phyloP scores from a whole-genome alignment of 2,888 invertebrate species.

The Tridacna gigas region DNA sequence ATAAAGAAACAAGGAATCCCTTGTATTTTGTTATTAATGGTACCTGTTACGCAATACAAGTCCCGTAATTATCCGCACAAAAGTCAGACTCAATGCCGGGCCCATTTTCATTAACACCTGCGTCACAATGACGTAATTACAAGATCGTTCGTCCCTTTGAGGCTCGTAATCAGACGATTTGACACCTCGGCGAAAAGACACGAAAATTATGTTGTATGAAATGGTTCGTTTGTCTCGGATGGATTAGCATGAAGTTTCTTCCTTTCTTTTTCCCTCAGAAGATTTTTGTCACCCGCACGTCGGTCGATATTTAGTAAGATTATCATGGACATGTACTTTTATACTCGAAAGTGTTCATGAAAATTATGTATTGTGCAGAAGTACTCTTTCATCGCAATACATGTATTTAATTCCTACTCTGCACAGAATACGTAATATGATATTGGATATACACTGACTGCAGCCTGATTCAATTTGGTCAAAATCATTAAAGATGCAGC shows the following conservation, averaged over 20 bases:
- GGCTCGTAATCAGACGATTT: constrained; percentile 34
- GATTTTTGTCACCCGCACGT: background rate
- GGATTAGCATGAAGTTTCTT: constrained; percentile 7
- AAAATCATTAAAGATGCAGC: too few species aligned
- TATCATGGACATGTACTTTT: too few species aligned
- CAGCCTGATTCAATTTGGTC: too few species aligned
- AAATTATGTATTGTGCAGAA: too few species aligned
- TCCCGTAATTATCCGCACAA: constrained; percentile 22
- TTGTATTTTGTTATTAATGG: background rate
- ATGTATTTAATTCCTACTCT: too few species aligned
- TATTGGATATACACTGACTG: too few species aligned
- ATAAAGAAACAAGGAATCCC: constrained; percentile 9
- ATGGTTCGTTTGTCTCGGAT: constrained; percentile 13
- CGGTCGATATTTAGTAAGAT: background rate
- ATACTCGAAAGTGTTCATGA: too few species aligned
- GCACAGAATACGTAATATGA: too few species aligned
- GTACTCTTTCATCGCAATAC: too few species aligned
- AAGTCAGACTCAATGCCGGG: constrained; percentile 27
- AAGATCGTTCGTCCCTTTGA: constrained; percentile 28
- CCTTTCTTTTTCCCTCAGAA: too few species aligned
- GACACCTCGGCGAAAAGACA: constrained; percentile 23
- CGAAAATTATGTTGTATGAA: constrained; percentile 22
- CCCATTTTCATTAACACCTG: constrained; percentile 38
- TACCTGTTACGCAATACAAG: constrained; percentile 15
- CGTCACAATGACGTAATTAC: constrained; percentile 36